Evolutionary conservation across 2,113 vertebrate species (phyloP).

Genomic region (Paramisgurnus dabryanus): DNA sequence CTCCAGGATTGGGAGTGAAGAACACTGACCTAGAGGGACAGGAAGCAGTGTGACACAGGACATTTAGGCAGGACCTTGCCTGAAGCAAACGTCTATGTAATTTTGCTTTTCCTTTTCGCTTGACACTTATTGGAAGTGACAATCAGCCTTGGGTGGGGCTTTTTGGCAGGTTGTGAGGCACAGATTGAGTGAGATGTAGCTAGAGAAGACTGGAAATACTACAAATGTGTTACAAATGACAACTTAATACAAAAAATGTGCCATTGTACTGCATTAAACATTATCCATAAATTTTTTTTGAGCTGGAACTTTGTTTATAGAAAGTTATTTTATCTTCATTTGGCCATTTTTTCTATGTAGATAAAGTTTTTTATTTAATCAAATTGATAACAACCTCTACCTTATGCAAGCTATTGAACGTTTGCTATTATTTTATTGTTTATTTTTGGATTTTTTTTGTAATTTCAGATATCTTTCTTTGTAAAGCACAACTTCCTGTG

Average conservation of each 20-base stretch:
- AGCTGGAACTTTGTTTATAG: too few relatives aligned
- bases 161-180: constrained; percentile 47
- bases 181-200: constrained; percentile 41
- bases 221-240: not conserved
- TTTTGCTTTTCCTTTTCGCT: not conserved
- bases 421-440: not conserved
- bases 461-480: not conserved
- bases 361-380: too few relatives aligned
- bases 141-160: constrained; percentile 28
- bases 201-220: constrained; percentile 10
- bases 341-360: too few relatives aligned
- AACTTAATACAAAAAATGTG: not conserved
- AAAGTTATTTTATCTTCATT: too few relatives aligned
- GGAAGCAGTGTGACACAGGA: constrained; percentile 59
- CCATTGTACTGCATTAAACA: too few relatives aligned
- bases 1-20: too few relatives aligned
- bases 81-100: constrained; percentile 52
- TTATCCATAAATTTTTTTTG: too few relatives aligned
- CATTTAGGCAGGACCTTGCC: constrained; percentile 63
- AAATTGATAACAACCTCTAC: too few relatives aligned
- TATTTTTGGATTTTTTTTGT: not conserved
- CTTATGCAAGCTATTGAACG: too few relatives aligned
- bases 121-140: constrained; percentile 41
- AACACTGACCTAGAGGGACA: constrained; percentile 50
- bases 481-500: not conserved